Evolutionary conservation across 2,888 invertebrate species (phyloP).

Genomic region (Melolontha melolontha): DNA sequence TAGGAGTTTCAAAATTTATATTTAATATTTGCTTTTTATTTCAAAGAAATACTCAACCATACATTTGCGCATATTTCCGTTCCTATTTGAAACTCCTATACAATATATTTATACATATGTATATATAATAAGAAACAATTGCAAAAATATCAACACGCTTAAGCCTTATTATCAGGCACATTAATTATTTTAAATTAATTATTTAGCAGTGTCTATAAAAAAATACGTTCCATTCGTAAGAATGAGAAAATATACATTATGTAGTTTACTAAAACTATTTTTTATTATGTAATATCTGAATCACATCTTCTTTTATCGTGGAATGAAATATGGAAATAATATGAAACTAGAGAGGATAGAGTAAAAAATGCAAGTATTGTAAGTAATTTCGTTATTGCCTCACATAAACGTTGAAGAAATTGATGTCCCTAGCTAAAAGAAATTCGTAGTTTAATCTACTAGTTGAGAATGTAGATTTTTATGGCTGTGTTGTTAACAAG

Average conservation of each 20-base stretch:
- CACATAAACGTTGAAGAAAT: conserved; percentile 3
- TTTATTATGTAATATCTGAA: conserved; percentile 19
- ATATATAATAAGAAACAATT: conserved; percentile 43
- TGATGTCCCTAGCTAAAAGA: conserved; percentile 24
- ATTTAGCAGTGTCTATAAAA: conserved; percentile 2
- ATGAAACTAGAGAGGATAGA: too few species aligned
- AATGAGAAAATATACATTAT: conserved; percentile 10
- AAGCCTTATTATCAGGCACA: conserved; percentile 28
- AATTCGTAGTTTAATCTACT: conserved; percentile 38
- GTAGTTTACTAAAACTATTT: conserved; percentile 23
- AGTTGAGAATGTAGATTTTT: conserved; percentile 56
- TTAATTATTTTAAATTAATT: conserved; percentile 21
- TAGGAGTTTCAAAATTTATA: conserved; percentile 19
- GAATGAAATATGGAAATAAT: too few species aligned
- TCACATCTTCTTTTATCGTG: too few species aligned
- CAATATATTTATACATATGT: conserved; percentile 17
- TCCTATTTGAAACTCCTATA: conserved; percentile 27
- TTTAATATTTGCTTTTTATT: not conserved
- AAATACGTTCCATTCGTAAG: conserved; percentile 6
- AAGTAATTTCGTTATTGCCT: too few species aligned
- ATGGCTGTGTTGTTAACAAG: conserved; percentile 59
- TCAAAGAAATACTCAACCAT: conserved; percentile 2
- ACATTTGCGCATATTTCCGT: not conserved
- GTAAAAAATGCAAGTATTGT: too few species aligned
- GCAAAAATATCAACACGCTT: conserved; percentile 47